phyloP scores from a whole-genome alignment of 2,113 vertebrate genomes.

The Ranitomeya variabilis region DNA sequence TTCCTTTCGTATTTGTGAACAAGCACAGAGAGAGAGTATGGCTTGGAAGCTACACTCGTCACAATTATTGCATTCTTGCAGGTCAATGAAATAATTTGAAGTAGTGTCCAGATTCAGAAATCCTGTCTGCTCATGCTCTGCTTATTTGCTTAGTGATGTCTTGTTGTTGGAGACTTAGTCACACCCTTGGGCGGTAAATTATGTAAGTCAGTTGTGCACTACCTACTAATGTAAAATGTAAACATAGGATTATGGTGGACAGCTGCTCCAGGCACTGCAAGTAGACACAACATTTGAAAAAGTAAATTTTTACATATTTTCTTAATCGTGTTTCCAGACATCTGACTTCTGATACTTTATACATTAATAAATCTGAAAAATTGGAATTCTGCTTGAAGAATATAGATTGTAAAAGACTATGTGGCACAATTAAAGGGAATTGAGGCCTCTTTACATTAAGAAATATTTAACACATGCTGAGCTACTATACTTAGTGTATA shows the following conservation, averaged over 20 bases:
- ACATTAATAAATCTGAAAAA: neutral
- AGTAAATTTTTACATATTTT: neutral
- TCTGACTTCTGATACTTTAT: neutral
- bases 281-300: conserved; percentile 15
- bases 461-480: no score
- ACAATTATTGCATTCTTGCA: neutral
- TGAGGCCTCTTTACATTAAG: no score
- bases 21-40: neutral
- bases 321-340: conserved; percentile 1
- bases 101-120: neutral
- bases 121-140: conserved; percentile 17
- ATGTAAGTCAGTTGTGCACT: conserved; percentile 35
- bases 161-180: conserved; percentile 1
- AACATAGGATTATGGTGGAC: conserved; percentile 30
- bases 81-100: neutral
- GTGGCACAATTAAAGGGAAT: no score
- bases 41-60: neutral
- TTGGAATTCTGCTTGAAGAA: neutral
- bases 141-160: conserved; percentile 25
- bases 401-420: neutral
- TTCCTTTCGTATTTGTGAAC: neutral
- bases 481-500: no score
- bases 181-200: conserved; percentile 21
- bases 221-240: conserved; percentile 42
- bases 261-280: conserved; percentile 32